A percentile compares a stretch with the other conserved stretches of the same genome.
Conservation (phyloP, 2,797 vertebrate species). For the Trematomus bernacchii region DNA sequence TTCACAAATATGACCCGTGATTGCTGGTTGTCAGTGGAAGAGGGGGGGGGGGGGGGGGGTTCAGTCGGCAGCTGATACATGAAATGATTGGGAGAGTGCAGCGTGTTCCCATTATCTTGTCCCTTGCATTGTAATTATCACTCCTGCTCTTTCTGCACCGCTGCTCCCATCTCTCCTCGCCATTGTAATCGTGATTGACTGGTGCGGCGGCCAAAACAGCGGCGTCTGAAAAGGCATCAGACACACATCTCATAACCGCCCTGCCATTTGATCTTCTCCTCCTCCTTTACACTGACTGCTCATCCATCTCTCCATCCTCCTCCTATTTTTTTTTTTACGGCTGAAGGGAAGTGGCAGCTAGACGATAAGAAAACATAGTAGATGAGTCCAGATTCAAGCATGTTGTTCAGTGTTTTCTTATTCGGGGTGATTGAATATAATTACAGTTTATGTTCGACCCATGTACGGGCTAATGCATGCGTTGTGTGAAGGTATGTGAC, state of each 20-base stretch:
- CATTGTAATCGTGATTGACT: conserved; percentile 93
- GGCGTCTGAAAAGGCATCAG: conserved; percentile 88
- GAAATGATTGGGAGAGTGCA: conserved; percentile 87
- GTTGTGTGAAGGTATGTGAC: conserved; percentile 23
- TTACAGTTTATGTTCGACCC: conserved; percentile 64
- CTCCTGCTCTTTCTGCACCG: conserved; percentile 90
- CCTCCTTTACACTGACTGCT: conserved; percentile 73
- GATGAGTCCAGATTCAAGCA: conserved; percentile 58
- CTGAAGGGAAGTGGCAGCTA: conserved; percentile 72
- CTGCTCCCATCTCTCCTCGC: conserved; percentile 88
- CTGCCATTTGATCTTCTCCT: conserved; percentile 86
- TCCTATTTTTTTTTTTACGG: conserved; percentile 35
- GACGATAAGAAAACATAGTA: conserved; percentile 67
- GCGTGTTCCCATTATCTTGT: conserved; percentile 92
- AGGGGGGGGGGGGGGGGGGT: conserved; percentile 50
- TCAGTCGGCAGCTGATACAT: conserved; percentile 85
- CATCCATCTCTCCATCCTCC: conserved; percentile 61
- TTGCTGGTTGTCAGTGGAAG: conserved; percentile 81
- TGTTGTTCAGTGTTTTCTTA: conserved; percentile 74
- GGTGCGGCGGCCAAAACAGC: conserved; percentile 88
- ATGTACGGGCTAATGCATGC: conserved; percentile 54
- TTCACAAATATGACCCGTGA: conserved; percentile 86
- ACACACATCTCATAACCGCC: conserved; percentile 87
- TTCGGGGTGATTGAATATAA: conserved; percentile 61
- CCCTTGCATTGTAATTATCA: conserved; percentile 90